A percentile compares a stretch with the other conserved stretches of the same genome.
Conservation (phyloP, 2,113 vertebrate species). For the Bubalus kerabau region DNA sequence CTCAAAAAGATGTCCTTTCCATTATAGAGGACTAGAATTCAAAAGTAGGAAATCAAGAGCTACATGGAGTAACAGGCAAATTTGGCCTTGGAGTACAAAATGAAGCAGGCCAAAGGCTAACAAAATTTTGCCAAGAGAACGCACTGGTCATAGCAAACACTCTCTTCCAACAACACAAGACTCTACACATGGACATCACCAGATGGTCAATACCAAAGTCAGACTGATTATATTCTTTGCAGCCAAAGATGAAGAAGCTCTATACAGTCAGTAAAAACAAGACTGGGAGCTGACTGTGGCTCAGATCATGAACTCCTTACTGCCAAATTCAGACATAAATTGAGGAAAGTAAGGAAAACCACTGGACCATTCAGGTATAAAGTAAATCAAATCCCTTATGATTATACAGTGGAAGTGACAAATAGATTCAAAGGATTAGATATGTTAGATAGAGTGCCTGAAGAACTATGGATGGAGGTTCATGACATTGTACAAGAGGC, state of each 20-base stretch:
- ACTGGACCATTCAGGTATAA: neutral
- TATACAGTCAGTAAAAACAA: neutral
- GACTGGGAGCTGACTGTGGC: neutral
- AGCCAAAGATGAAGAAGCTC: neutral
- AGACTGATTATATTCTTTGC: neutral
- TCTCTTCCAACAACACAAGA: neutral
- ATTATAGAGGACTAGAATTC: neutral
- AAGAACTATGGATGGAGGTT: neutral
- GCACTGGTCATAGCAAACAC: neutral
- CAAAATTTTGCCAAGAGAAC: neutral
- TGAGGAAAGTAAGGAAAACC: neutral
- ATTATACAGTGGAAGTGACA: neutral
- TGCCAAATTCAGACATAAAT: neutral
- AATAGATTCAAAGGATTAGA: neutral
- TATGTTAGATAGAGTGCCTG: neutral
- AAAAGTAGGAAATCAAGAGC: neutral
- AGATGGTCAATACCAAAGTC: neutral
- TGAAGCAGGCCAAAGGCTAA: neutral
- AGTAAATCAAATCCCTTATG: neutral
- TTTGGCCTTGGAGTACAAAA: neutral
- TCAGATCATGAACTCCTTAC: neutral
- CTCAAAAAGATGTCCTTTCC: neutral
- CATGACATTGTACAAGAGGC: neutral
- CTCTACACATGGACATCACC: neutral
- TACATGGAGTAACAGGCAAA: neutral